phyloP scores from a whole-genome alignment of 2,113 vertebrate species.

The Gila orcuttii region DNA sequence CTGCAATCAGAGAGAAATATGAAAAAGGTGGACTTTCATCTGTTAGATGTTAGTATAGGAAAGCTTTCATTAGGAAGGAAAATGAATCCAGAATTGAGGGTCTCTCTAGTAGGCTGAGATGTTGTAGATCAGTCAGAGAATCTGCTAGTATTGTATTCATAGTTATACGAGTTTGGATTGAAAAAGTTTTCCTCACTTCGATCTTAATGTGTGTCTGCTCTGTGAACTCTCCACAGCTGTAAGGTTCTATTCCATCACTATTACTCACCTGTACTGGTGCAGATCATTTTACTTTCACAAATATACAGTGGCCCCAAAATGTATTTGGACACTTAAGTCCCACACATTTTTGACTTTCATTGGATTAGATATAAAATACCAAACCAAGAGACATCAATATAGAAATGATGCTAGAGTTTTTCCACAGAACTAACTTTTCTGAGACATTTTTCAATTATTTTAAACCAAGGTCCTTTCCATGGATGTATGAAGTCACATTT shows the following conservation, averaged over 20 bases:
- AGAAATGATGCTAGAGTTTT: too few relatives aligned
- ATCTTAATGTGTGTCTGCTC: slow-evolving; percentile 4
- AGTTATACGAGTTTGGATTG: slow-evolving; percentile 67
- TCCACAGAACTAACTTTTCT: too few relatives aligned
- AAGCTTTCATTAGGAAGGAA: slow-evolving; percentile 70
- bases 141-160: slow-evolving; percentile 72
- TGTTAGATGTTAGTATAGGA: slow-evolving; percentile 66
- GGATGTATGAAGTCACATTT: too few relatives aligned
- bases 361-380: too few relatives aligned
- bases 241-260: neutral
- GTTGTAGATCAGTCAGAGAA: slow-evolving; percentile 77
- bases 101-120: slow-evolving; percentile 59
- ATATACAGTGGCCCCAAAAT: neutral
- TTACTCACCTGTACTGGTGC: neutral
- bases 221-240: neutral
- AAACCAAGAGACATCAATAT: too few relatives aligned
- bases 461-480: too few relatives aligned
- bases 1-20: slow-evolving; percentile 69
- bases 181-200: neutral
- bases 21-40: slow-evolving; percentile 69
- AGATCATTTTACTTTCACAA: neutral
- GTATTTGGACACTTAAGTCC: neutral
- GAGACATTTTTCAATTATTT: too few relatives aligned
- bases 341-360: too few relatives aligned
- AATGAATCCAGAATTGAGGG: slow-evolving; percentile 68